Conservation (phyloP, 53 echinoderm and acorn worm species). For the Mesocentrotus franciscanus region DNA sequence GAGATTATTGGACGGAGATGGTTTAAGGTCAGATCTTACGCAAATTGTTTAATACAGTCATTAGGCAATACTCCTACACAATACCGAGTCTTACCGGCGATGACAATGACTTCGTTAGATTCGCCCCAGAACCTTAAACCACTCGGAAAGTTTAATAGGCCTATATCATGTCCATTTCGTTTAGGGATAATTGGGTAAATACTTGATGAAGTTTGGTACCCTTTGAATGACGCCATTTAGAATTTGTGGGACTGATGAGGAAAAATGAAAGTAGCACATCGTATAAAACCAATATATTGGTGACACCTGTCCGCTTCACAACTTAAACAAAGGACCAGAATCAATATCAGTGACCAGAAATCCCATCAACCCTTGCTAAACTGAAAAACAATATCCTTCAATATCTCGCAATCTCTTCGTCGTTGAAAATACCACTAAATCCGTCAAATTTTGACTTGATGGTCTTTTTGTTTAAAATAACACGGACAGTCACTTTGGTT, state of each 20-base stretch:
- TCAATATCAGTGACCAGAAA: background rate
- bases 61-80: background rate
- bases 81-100: background rate
- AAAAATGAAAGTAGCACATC: background rate
- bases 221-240: background rate
- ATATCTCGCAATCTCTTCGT: background rate
- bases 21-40: slow-evolving; percentile 52
- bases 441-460: background rate
- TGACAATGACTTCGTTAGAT: background rate
- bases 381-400: background rate
- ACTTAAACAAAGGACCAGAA: background rate
- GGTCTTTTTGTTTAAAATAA: background rate
- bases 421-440: background rate
- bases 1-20: background rate
- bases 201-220: background rate
- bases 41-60: slow-evolving; percentile 5
- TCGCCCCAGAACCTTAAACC: background rate
- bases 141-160: background rate
- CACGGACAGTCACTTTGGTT: background rate
- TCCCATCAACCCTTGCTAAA: background rate
- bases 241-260: background rate
- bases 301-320: background rate
- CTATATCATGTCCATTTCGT: background rate
- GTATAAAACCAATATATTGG: background rate
- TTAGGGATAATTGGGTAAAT: background rate